Evolutionary conservation across 1,140 invertebrate genomes (phyloP), one percentile per base, ranked within the genome.

Genomic region (Orussus abietinus): DNA sequence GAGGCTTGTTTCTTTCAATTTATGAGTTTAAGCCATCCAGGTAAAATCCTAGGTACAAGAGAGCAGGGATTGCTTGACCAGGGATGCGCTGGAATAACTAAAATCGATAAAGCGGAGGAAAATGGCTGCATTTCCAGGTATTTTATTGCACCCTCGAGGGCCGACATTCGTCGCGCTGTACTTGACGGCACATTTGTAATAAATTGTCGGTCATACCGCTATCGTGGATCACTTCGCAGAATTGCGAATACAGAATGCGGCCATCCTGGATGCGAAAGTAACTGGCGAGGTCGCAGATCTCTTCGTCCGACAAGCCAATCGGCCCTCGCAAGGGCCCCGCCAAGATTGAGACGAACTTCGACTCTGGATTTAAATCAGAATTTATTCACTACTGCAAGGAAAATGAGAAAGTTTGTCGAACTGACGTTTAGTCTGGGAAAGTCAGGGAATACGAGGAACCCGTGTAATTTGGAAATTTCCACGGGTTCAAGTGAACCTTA

Each of bases 181-280:
- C 13, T 14, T 33, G n/a, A n/a, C 3, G 9, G 31, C 14, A 14
- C 11, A 21, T 39, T 30, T 33, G 12, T n/a, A 21, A 45, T 11
- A 49, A 48, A 38, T 33, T 13, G 43, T 38, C 32, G 34, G 14
- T 37, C 43, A 49, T 64, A 78, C 76, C 64, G 44, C 62, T 71
- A 26, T 80, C 76, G 45, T 85, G 80, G 39, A 86, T 79, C 38
- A 85, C 75, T 55, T 80, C 74, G 48, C 83, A 86, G 29, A 86
- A 77, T 65, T 86, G 83, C 0, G 76, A 75, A 59, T 86, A 86
- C 20, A 81, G 77, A 17, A 86, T 77, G 43, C 83, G 74, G 25
- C 84, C 84, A 68, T 86, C 83, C 32, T 81, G 80, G 14, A 83
- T 74, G 20, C 82, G 76, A 69, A 87, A 87, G 72, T 85, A 86